Evolutionary conservation across 2,888 invertebrate genomes (phyloP), one percentile per base, ranked within the genome.

Genomic region (Allophyes oxyacanthae): DNA sequence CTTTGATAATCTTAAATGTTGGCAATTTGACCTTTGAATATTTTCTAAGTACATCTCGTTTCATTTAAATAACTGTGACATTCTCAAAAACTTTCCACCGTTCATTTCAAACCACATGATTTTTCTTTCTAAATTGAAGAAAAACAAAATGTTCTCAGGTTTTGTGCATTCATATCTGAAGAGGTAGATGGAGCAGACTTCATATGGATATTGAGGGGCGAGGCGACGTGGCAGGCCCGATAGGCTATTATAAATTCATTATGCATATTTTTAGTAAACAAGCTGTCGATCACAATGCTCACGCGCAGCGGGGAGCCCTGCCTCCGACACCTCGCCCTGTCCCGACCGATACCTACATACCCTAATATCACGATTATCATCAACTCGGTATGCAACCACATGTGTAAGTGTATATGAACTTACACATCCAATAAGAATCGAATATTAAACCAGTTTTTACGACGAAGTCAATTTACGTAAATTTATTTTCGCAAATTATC

Each of bases 181-280:
- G 63, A 69, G 72, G 71, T 62, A 77, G 64, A 75, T 75, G 70
- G 71, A 75, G 76, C 75, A 61, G 71, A 67, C 63, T 74, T 80
- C 70, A 79, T 78, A 78, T 76, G 67, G 71, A 66, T 68, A 72
- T 70, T 67, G 75, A 79, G 81, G 82, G 77, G 78, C 78, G 79
- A 84, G 76, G 84, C 81, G 77, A 81, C 82, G 81, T 81, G 84
- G 84, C 87, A 83, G 80, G 77, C 84, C 80, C 80, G 82, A 84
- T 82, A 82, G 85, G 85, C 86, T 84, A 93, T 93, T 93, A 92
- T 93, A 94, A 88, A 94, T 94, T 93, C 94, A 94, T 94, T 94
- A 93, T 94, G 93, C 93, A 93, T 92, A 93, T 92, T 93, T 94
- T 94, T 91, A 90, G 94, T 94, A 94, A 94, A 93, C 93, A 94